Evolutionary conservation across 2,113 vertebrate genomes (phyloP).

Genomic region (Amia ocellicauda): DNA sequence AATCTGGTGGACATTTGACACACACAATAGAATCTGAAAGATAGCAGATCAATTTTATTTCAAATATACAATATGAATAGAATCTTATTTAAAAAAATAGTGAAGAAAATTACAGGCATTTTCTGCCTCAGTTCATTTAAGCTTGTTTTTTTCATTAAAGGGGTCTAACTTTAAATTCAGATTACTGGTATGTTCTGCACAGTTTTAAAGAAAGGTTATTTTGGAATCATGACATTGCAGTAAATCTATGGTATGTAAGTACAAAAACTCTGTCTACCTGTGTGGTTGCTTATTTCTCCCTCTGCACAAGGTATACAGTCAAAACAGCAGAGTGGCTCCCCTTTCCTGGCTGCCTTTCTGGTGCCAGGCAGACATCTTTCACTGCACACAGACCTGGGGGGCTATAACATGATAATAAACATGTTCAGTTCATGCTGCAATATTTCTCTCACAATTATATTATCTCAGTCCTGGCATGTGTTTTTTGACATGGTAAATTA

Average conservation of each 20-base stretch:
- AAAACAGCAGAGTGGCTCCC: slow-evolving; percentile 67
- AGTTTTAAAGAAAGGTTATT: not conserved
- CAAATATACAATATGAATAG: not conserved
- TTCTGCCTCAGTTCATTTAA: too few species aligned
- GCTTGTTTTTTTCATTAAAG: too few species aligned
- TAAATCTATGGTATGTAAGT: too few species aligned
- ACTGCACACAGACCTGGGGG: slow-evolving; percentile 60
- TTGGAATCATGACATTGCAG: too few species aligned
- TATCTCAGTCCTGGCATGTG: too few species aligned
- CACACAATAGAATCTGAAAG: slow-evolving; percentile 54
- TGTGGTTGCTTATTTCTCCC: slow-evolving; percentile 55
- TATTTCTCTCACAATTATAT: too few species aligned
- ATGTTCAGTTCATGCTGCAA: too few species aligned
- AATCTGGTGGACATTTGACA: slow-evolving; percentile 50
- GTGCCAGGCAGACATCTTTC: slow-evolving; percentile 62
- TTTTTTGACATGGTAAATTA: too few species aligned
- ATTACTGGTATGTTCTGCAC: too few species aligned
- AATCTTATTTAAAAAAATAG: too few species aligned
- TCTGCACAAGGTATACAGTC: slow-evolving; percentile 70
- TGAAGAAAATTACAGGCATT: too few species aligned
- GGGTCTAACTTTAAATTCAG: too few species aligned
- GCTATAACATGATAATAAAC: slow-evolving; percentile 37
- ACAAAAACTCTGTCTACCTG: slow-evolving; percentile 41
- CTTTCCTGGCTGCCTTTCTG: slow-evolving; percentile 55
- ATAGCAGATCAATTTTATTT: not conserved